These are phyloP conservation scores for Ylistrum balloti DNA, from an alignment of 1,140 invertebrate genomes.

Conservation along the genomic window DNA sequence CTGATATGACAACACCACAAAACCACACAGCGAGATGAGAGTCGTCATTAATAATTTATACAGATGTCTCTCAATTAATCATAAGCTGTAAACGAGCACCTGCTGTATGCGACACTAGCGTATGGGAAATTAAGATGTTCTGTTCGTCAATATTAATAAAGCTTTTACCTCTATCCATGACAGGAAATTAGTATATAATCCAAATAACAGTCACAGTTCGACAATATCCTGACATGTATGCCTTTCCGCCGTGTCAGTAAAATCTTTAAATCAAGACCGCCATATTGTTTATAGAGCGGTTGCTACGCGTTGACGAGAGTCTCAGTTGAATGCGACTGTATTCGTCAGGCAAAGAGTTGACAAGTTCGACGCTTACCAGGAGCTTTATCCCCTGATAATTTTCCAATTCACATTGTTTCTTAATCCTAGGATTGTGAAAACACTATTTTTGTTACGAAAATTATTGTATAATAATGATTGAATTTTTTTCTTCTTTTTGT, in stretches of 20 bases:
- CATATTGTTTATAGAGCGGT: slow-evolving; percentile 28
- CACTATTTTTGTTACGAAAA: no score
- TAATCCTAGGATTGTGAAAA: no score
- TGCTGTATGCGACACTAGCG: not conserved
- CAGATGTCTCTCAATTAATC: not conserved
- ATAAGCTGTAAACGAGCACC: not conserved
- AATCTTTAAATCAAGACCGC: slow-evolving; percentile 17
- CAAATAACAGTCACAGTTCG: not conserved
- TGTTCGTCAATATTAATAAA: not conserved
- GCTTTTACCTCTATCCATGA: slow-evolving; percentile 7
- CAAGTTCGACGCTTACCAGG: not conserved
- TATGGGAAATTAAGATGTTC: not conserved
- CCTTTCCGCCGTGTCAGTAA: not conserved
- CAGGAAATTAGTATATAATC: not conserved
- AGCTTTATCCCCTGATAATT: no score
- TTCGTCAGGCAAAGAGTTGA: not conserved
- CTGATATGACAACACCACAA: not conserved
- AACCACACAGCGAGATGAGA: not conserved
- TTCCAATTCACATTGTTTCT: no score
- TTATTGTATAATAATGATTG: no score
- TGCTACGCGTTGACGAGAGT: slow-evolving; percentile 28
- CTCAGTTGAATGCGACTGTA: not conserved
- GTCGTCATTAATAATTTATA: not conserved
- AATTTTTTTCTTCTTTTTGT: no score
- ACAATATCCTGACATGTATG: slow-evolving; percentile 14